Evolutionary conservation across 2,888 invertebrate species (phyloP), one percentile per base, ranked within the genome.

Genomic region (Eristalis tenax): DNA sequence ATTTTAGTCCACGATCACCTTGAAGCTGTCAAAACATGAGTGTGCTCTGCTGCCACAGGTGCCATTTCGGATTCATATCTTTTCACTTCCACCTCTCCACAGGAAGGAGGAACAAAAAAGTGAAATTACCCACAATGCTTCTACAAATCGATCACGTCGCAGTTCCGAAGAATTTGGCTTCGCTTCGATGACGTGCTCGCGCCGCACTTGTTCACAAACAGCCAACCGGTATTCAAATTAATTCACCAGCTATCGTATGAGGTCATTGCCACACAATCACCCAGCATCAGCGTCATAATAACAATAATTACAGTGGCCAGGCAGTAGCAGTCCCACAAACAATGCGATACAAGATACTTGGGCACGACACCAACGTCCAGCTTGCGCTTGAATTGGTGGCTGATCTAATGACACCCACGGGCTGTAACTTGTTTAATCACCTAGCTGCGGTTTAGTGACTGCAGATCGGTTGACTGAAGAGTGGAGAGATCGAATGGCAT

Each of bases 391-490:
- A n/a, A 18, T 65, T 76, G 50, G 81, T 81, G 71, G 85, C 81
- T 81, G 85, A 85, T 85, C 85, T 85, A 85, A 85, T 81, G 81
- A 81, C 85, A 85, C 85, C 85, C 85, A 85, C 81, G 81, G 85
- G 43, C 64, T 74, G 63, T 77, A 77, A 77, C 77, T 81, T 85
- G 71, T 85, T 85, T 85, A 81, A 85, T 81, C 85, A 77, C 81
- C 68, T 85, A 18, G 50, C 59, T 77, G 64, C 64, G 85, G 85
- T 81, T 50, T 50, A 11, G 15, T 22, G 32, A 32, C 26, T 61
- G 22, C 23, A 63, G 32, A 63, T 13, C n/a, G 43, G 43, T 43
- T 63, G 15, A 50, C 32, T 32, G 35, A 57, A 40, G 18, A 26
- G 26, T 26, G 15, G 32, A 32, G 66, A 59, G 32, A 59, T 59